Percentiles rank a stretch among this genome's conserved stretches.
Conservation (phyloP, 2,797 vertebrate genomes). For the Agapornis canus region DNA sequence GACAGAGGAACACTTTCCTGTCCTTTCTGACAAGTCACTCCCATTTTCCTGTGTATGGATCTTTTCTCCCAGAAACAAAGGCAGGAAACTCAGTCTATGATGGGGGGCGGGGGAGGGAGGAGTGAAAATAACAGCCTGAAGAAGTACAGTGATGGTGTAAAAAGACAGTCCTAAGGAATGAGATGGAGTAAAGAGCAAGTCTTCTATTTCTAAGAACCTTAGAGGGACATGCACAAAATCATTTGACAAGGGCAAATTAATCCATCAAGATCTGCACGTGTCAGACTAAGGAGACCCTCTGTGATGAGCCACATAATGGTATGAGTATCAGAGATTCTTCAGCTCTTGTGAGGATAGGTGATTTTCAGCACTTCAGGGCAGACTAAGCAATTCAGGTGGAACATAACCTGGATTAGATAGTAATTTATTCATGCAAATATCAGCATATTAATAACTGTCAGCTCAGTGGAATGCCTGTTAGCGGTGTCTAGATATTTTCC, state of each 20-base stretch:
- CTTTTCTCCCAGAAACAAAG: conserved; percentile 11
- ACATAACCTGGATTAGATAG: not conserved
- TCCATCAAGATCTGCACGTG: not conserved
- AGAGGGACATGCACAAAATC: not conserved
- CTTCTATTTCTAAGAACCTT: not conserved
- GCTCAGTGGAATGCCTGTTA: not conserved
- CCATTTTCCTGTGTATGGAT: not conserved
- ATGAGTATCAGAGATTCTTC: not conserved
- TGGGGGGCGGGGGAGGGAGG: not conserved
- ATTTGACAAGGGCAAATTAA: not conserved
- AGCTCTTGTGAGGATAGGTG: not conserved
- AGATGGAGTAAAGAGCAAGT: not conserved
- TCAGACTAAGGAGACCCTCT: not conserved
- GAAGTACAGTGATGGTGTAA: not conserved
- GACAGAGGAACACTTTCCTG: not conserved
- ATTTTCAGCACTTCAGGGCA: not conserved
- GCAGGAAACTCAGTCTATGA: not conserved
- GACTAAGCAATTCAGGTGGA: not conserved
- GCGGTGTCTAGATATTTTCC: not conserved
- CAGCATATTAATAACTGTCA: not conserved
- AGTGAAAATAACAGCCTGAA: not conserved
- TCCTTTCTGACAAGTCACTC: not conserved
- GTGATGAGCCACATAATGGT: not conserved
- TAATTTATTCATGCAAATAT: not conserved
- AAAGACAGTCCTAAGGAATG: not conserved